These are phyloP conservation scores for Oreocharis arfaki DNA, from an alignment of 2,113 vertebrate genomes.

Conservation along the genomic window DNA sequence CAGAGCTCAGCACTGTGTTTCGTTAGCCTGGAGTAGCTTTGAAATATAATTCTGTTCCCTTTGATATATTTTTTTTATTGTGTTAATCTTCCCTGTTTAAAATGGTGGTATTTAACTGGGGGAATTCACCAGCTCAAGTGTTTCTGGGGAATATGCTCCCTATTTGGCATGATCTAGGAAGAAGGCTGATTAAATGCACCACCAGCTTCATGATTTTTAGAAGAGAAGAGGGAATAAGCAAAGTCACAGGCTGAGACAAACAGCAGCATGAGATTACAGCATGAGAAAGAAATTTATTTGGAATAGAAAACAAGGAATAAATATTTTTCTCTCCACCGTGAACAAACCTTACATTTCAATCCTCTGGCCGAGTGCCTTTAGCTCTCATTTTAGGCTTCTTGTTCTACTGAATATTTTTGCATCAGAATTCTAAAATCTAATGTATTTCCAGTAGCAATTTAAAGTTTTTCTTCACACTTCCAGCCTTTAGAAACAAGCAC, in stretches of 20 bases:
- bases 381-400: neutral
- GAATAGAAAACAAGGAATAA: constrained; percentile 32
- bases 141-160: neutral
- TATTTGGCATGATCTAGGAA: neutral
- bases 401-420: constrained; percentile 30
- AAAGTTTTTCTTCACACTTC: neutral
- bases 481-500: neutral
- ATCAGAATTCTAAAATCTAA: neutral
- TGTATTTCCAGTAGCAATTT: neutral
- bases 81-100: neutral
- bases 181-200: neutral
- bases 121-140: neutral
- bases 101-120: neutral
- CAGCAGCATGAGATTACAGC: constrained; percentile 8
- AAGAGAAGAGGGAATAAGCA: neutral
- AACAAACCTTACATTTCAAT: constrained; percentile 24
- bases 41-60: neutral
- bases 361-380: neutral
- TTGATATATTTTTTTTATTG: neutral
- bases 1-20: neutral
- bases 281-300: neutral
- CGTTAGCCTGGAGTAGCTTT: neutral
- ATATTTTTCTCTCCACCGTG: neutral
- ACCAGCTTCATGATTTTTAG: constrained; percentile 4
- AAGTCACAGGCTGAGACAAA: constrained; percentile 14